Evolutionary conservation across 2,797 vertebrate species (phyloP), one percentile per base, ranked within the genome.

Genomic region (Crax fasciolata): DNA sequence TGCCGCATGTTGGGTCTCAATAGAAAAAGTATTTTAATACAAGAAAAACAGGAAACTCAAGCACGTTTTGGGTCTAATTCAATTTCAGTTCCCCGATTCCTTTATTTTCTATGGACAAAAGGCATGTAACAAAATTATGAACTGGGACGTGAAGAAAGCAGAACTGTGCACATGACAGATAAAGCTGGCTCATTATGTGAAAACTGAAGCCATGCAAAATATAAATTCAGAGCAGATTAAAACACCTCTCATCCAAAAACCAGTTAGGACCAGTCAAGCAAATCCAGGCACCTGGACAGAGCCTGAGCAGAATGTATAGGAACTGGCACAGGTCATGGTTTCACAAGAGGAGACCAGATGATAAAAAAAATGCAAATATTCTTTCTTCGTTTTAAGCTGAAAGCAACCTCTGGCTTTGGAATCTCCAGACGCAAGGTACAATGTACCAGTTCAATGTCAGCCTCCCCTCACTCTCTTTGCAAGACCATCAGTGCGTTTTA

Each of bases 61-160:
- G 93, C 93, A 97, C 84, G 85, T 96, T 95, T 96, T 94, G 91
- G 84, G 84, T 90, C 91, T 89, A 92, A 96, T 93, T 96, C 94
- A 96, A 92, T 97, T 95, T 96, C 94, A 83, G 94, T 97, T 96
- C 96, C 94, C 91, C 4, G 95, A 96, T 93, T 93, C 92, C 90
- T 94, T 97, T 95, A 90, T 96, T 94, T 97, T 97, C 96, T 96
- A 94, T 93, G 90, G 96, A 95, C 96, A 97, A 96, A 96, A 94
- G 78, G 88, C 92, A 90, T 88, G 87, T 88, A 90, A 94, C 81
- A 96, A 87, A 94, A 90, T 93, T 96, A 94, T 92, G 93, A 95
- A 96, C 91, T 92, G 87, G 90, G 91, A 96, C 39, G 5, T 89
- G 94, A 95, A 95, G 87, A 96, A 97, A 97, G 91, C 88, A 94